Conservation (phyloP, 2,797 vertebrate species). For the Cirrhinus mrigala region DNA sequence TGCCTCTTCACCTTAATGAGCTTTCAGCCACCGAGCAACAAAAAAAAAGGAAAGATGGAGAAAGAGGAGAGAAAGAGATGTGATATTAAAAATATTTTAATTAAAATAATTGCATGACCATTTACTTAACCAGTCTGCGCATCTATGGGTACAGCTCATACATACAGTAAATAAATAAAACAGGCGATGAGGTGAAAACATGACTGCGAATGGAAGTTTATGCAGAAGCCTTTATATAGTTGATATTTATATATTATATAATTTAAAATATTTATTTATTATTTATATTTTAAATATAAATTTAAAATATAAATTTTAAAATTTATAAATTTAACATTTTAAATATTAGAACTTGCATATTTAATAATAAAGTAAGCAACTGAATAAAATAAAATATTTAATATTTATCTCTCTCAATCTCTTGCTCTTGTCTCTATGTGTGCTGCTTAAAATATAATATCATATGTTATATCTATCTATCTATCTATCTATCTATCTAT, state of each 20-base stretch:
- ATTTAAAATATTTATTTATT: background rate
- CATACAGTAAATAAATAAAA: background rate
- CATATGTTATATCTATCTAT: too few relatives aligned
- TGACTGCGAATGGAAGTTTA: background rate
- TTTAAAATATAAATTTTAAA: too few relatives aligned
- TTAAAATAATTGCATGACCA: background rate
- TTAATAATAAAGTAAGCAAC: too few relatives aligned
- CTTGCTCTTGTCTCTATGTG: background rate
- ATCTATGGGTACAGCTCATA: background rate
- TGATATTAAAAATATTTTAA: background rate
- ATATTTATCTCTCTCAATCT: background rate
- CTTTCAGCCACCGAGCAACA: slow-evolving; percentile 2
- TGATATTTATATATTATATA: background rate
- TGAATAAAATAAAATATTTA: too few relatives aligned
- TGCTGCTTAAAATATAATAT: too few relatives aligned
- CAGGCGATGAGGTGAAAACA: background rate
- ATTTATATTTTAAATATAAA: too few relatives aligned
- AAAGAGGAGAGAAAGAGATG: slow-evolving; percentile 24
- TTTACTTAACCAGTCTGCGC: background rate
- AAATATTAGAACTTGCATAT: too few relatives aligned
- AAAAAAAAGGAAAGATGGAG: background rate
- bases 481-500: too few relatives aligned
- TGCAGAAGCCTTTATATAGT: background rate
- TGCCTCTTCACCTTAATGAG: slow-evolving; percentile 43
- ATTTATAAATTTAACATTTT: too few relatives aligned